A percentile compares a stretch with the other conserved stretches of the same genome.
Conservation (phyloP, 2,888 invertebrate genomes). For the Heteropelma amictum region DNA sequence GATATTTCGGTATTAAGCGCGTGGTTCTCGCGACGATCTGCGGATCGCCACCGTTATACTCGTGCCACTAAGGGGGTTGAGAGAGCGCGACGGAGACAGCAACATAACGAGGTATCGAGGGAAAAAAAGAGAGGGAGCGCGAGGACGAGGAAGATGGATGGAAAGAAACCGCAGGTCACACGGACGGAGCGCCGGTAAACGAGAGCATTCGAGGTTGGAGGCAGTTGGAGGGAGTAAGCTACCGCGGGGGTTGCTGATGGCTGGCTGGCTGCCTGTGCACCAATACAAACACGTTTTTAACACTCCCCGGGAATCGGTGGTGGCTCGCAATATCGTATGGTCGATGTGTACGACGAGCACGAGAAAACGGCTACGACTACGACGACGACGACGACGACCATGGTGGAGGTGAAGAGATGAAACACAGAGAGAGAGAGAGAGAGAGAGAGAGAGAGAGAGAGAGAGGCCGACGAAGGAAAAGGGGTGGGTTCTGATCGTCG, state of each 20-base stretch:
- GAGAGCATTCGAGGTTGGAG: conserved; percentile 45
- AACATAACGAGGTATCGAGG: conserved; percentile 59
- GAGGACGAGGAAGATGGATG: conserved; percentile 59
- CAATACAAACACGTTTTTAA: conserved; percentile 50
- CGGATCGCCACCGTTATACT: conserved; percentile 67
- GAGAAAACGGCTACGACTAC: conserved; percentile 37
- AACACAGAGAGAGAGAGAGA: conserved; percentile 14
- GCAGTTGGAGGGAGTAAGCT: conserved; percentile 42
- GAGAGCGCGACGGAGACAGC: conserved; percentile 43
- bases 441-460: conserved; percentile 25
- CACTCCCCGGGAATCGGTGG: conserved; percentile 34
- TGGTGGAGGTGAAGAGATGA: conserved; percentile 24
- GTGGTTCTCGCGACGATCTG: conserved; percentile 65
- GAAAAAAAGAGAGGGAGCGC: not conserved
- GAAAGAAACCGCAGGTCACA: conserved; percentile 73
- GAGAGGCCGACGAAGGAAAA: conserved; percentile 39
- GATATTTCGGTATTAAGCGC: conserved; percentile 41
- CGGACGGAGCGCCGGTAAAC: conserved; percentile 64
- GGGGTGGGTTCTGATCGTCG: conserved; percentile 40
- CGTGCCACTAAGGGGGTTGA: conserved; percentile 64
- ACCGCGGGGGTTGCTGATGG: conserved; percentile 50
- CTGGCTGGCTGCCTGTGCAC: conserved; percentile 36
- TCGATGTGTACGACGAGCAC: conserved; percentile 28
- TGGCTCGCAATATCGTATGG: conserved; percentile 13
- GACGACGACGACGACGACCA: conserved; percentile 24